Conservation (phyloP, 2,888 invertebrate species). For the Nephrocerus scutellatus region DNA sequence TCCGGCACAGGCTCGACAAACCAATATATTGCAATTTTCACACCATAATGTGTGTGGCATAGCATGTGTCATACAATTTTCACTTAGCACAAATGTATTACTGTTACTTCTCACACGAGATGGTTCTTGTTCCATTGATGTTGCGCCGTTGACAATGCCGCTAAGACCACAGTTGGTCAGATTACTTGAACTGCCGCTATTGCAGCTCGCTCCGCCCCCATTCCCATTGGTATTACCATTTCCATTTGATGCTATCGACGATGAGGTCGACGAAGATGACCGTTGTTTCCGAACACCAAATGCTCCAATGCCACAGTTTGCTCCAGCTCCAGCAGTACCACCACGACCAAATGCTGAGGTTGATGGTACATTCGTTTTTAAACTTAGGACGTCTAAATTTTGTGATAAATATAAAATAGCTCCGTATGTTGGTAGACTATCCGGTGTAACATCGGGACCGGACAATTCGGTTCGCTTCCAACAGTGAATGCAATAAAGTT, state of each 20-base stretch:
- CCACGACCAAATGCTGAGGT: conserved; percentile 7
- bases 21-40: conserved; percentile 56
- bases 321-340: not conserved
- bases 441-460: conserved; percentile 57
- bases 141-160: no score
- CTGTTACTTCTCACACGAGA: conserved; percentile 20
- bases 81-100: conserved; percentile 35
- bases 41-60: conserved; percentile 69
- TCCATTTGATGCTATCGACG: conserved; percentile 23
- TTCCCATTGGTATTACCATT: conserved; percentile 10
- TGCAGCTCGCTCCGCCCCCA: conserved; percentile 23
- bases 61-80: conserved; percentile 65
- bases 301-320: not conserved
- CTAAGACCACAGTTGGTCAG: no score
- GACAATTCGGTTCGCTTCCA: conserved; percentile 66
- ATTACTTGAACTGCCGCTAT: conserved; percentile 13
- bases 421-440: conserved; percentile 61
- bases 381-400: conserved; percentile 53
- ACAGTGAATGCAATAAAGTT: conserved; percentile 65
- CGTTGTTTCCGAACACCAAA: conserved; percentile 19
- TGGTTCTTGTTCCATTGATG: no score
- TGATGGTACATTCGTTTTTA: conserved; percentile 47
- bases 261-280: conserved; percentile 20
- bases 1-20: conserved; percentile 62
- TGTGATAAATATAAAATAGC: conserved; percentile 61